Evolutionary conservation across 2,113 vertebrate species (phyloP), one percentile per base, ranked within the genome.

Genomic region (Motacilla tschutschensis): DNA sequence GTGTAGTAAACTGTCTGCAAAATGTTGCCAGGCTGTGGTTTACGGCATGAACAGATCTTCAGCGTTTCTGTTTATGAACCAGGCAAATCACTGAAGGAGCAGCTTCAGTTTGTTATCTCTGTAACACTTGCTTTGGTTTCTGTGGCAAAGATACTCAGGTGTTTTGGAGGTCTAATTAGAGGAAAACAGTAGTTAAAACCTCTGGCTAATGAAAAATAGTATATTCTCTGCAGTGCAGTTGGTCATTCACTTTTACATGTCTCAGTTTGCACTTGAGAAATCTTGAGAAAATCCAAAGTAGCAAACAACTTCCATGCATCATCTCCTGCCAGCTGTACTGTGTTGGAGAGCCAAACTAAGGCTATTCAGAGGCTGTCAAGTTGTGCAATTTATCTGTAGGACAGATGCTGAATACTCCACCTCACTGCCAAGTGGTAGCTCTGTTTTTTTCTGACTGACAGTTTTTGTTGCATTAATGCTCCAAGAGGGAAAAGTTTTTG

Each of bases 1-100:
- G 40, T 46, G 7, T 50, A 72, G 74, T 86, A 78, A 94, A 73
- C 85, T 85, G 71, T 73, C 64, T 74, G 83, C 43, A 77, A 77
- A 86, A 71, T 33, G 33, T 55, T 93, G 79, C 72, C 74, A 88
- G 63, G 54, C 78, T 82, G 46, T 64, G 66, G 59, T 90, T 94
- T 70, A 90, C 69, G 77, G 14, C 47, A 51, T 3, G 14, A 66
- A 12, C 55, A 43, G 51, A 63, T 43, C 72, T 4, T 1, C 55
- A 50, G 20, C 62, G 50, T 65, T 91, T 91, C 43, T 59, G 2
- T 75, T 79, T 17, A 19, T 59, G 64, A 44, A 70, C 19, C 47
- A 40, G 21, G 33, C 43, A 57, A 82, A 73, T 72, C 55, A 47
- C 36, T 66, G 35, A 4, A 65, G 76, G 40, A 7, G 12, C 28